Conservation (phyloP, 2,113 vertebrate species). For the Chrysochloris asiatica region DNA sequence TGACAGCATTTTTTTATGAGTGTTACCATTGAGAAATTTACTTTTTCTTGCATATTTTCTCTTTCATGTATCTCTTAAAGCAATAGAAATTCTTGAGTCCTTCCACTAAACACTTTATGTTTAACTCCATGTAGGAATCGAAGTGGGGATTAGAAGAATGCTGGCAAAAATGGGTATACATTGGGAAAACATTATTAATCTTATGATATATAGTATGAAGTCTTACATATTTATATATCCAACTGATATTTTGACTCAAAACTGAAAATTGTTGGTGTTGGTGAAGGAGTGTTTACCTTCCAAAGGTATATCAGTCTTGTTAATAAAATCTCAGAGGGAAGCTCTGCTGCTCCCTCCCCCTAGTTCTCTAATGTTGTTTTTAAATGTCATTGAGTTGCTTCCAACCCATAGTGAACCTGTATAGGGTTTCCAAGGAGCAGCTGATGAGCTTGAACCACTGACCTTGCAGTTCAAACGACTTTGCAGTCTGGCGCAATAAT, state of each 20-base stretch:
- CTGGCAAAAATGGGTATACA: background rate
- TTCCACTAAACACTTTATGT: background rate
- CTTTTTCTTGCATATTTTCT: background rate
- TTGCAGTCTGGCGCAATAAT: too few relatives aligned
- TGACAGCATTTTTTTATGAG: background rate
- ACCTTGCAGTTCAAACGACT: too few relatives aligned
- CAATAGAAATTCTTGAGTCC: background rate
- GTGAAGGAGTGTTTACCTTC: background rate
- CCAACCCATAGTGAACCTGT: too few relatives aligned
- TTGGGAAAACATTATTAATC: background rate
- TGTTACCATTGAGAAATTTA: conserved; percentile 31
- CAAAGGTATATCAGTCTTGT: background rate
- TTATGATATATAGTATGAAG: background rate
- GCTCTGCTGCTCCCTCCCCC: too few relatives aligned
- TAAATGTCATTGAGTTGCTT: too few relatives aligned
- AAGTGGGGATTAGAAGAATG: background rate
- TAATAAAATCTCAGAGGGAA: background rate
- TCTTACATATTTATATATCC: background rate
- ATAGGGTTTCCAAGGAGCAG: too few relatives aligned
- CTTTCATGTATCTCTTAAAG: background rate
- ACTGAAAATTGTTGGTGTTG: background rate
- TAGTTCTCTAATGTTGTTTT: too few relatives aligned
- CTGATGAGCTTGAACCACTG: too few relatives aligned
- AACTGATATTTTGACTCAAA: background rate
- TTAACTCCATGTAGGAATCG: background rate